Evolutionary conservation across 2,888 invertebrate genomes (phyloP), one percentile per base, ranked within the genome.

Genomic region (Dusona sp.): DNA sequence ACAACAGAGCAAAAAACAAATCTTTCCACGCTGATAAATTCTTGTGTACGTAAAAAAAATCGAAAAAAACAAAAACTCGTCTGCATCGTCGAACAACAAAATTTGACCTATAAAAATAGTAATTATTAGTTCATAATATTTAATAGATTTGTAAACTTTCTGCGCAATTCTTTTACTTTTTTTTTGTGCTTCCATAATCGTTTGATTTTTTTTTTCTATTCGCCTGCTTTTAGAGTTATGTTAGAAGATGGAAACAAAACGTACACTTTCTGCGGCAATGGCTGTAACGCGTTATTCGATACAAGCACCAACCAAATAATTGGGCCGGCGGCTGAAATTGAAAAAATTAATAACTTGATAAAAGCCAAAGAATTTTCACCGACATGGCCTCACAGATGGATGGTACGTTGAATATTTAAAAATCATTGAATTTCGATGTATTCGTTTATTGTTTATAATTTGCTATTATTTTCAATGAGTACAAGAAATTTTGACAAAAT

Each of bases 201-300:
- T 25, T 22, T 0, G 25, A 36, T 8, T 61, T 16, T n/a, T 2
- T 6, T 2, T 51, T 67, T 36, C 6, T 22, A 2, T 68, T n/a
- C 48, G 13, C 4, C 7, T 1, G 42, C 61, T 89, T 89, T 67
- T 75, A 92, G 92, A 82, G 64, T 92, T 79, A 85, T 82, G 3
- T 16, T 90, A 0, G 86, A 90, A 42, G 36, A 51, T 4, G 88
- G 83, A 42, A 91, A 91, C 38, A 91, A 91, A 72, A 68, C 89
- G 3, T 86, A 88, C 74, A 61, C 85, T 19, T 94, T 94, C 79
- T 95, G 95, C 85, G 75, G 84, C 7, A 90, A 90, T 13, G 93
- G 94, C 33, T 95, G 95, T 81, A 90, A 91, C 54, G 95, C 94
- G 6, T 91, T 94, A 29, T 90, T 94, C 0, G 95, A 95, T 87